phyloP scores from a whole-genome alignment of 2,797 vertebrate species.

The Galagoides demidoff region DNA sequence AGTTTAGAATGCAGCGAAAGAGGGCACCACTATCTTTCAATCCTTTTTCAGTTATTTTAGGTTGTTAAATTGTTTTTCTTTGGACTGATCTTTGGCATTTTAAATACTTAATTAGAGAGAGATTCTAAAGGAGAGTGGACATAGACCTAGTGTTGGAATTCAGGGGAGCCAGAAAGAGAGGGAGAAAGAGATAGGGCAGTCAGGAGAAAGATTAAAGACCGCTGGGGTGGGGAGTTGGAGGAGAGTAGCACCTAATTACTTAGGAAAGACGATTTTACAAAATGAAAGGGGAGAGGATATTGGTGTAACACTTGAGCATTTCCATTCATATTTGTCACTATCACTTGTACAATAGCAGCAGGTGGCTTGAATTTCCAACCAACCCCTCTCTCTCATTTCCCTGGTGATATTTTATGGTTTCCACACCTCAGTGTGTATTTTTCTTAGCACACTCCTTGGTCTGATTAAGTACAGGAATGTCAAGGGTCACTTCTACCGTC shows the following conservation, averaged over 20 bases:
- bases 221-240: background rate
- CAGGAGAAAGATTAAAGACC: background rate
- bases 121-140: background rate
- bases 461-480: constrained; percentile 78
- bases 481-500: constrained; percentile 62
- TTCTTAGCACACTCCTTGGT: constrained; percentile 70
- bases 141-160: background rate
- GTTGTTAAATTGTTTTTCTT: constrained; percentile 37
- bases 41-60: background rate
- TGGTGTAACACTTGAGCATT: background rate
- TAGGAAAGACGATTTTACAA: background rate
- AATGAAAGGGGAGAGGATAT: background rate
- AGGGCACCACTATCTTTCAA: background rate
- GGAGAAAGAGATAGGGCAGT: background rate
- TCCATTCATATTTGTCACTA: background rate
- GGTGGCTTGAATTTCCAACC: constrained; percentile 65
- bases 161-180: background rate
- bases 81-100: background rate
- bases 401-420: constrained; percentile 74
- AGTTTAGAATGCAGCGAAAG: background rate
- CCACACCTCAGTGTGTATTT: constrained; percentile 75
- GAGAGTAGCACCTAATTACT: background rate
- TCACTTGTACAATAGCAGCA: background rate
- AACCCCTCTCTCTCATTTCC: constrained; percentile 50
- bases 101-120: background rate